Evolutionary conservation across 2,797 vertebrate genomes (phyloP).

Genomic region (Halcyon chelicuti): DNA sequence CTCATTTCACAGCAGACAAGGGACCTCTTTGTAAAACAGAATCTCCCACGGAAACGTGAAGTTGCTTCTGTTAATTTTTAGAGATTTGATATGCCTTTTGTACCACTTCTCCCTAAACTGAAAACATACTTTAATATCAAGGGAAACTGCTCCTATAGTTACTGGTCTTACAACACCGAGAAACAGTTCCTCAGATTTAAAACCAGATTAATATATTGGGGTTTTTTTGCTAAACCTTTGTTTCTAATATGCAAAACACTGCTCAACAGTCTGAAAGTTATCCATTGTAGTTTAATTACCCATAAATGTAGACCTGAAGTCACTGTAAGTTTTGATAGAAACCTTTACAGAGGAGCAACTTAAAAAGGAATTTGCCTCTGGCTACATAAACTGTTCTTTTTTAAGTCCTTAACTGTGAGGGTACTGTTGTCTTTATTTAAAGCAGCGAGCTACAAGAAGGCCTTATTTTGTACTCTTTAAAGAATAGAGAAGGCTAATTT

Average conservation of each 20-base stretch:
- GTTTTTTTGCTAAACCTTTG: neutral
- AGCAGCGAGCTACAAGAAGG: slow-evolving; percentile 1
- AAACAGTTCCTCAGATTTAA: neutral
- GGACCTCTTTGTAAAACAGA: neutral
- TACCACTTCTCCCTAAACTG: neutral
- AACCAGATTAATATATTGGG: neutral
- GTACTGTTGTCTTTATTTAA: slow-evolving; percentile 46
- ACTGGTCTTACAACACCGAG: neutral
- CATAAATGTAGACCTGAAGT: neutral
- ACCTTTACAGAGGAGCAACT: neutral
- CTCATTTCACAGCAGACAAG: neutral
- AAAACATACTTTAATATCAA: neutral
- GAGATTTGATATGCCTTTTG: neutral
- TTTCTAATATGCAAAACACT: neutral
- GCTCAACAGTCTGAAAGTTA: neutral
- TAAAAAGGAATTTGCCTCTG: slow-evolving; percentile 5
- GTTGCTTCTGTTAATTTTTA: neutral
- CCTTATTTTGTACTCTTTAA: slow-evolving; percentile 40
- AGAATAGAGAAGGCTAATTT: slow-evolving; percentile 55
- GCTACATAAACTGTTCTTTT: slow-evolving; percentile 18
- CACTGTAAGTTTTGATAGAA: slow-evolving; percentile 12
- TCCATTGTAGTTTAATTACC: neutral
- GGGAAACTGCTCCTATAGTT: neutral
- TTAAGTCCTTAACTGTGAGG: slow-evolving; percentile 27
- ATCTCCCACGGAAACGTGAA: neutral